Base-by-base conservation (phyloP, 2,797 vertebrate species). In the Myripristis jacobus region DNA sequence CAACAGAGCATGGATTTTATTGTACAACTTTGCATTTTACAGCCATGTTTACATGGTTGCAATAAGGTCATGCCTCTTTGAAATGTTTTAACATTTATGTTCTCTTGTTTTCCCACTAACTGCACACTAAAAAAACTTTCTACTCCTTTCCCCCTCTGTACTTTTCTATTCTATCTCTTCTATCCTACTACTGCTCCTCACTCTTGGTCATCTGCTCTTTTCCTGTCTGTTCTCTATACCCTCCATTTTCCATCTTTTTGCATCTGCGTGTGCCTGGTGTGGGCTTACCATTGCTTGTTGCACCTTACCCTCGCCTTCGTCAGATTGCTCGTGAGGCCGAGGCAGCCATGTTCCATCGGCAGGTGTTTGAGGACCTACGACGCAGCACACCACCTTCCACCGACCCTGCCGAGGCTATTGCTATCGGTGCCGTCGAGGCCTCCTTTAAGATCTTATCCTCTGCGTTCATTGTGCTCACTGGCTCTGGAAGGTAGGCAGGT, bases 251-350 rank as follows among this genome's bases (percentile, higher is more conserved):
- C 53, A 71, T 60, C 8, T n/a, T 47, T 47, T 62, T 13, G 22
- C 54, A 47, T 62, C 60, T 63, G 19, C 19, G 24, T 77, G 38
- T 66, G 47, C 50, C 56, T 84, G 72, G 47, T 77, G 80, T 87
- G 77, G 83, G 63, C 83, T 57, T 83, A 64, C 51, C 62, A 70
- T 65, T 69, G 65, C 79, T 74, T 80, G 67, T 73, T 87, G 79
- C 82, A 77, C 83, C 80, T 80, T 75, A 51, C 83, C 83, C 66
- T 82, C 63, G 66, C 72, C 93, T 95, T 86, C 93, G 88, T 83
- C 94, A 99, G 98, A 99, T 99, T 88, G 98, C 98, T 86, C 97
- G 97, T 59, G 98, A 99, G 93, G 98, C 98, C 68, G 98, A 99
- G 93, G 98, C 98, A 12, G 97, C 97, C 93, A 97, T 96, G 95